Evolutionary conservation across 1,140 invertebrate species (phyloP).

Genomic region (Megalopta genalis): DNA sequence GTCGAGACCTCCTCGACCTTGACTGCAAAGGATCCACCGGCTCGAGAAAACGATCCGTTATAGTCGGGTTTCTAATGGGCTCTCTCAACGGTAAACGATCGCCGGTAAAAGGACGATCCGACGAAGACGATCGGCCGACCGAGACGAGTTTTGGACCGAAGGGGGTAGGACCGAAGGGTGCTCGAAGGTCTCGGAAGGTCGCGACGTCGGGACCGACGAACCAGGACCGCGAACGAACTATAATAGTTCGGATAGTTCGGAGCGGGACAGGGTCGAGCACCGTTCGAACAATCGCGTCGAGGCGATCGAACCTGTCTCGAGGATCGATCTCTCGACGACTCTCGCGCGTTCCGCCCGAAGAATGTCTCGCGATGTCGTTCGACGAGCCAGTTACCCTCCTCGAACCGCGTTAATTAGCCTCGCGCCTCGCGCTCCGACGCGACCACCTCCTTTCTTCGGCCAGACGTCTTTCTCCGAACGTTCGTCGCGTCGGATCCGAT

Average conservation of each 20-base stretch:
- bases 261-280: slow-evolving; percentile 55
- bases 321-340: no score
- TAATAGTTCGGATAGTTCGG: slow-evolving; percentile 62
- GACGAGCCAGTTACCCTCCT: no score
- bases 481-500: no score
- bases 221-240: slow-evolving; percentile 62
- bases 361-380: no score
- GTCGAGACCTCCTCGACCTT: slow-evolving; percentile 16
- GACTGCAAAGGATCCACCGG: neutral
- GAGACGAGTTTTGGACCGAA: no score
- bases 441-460: no score
- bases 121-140: neutral
- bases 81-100: neutral
- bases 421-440: no score
- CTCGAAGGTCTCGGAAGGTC: slow-evolving; percentile 65
- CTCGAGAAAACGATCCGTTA: neutral
- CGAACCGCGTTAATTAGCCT: no score
- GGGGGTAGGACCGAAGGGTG: slow-evolving; percentile 18
- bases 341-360: no score
- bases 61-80: neutral
- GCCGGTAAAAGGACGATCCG: no score
- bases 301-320: slow-evolving; percentile 36
- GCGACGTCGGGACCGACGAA: slow-evolving; percentile 56
- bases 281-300: slow-evolving; percentile 42
- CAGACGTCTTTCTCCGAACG: no score